These are phyloP conservation scores for Lophotis ruficrista DNA, from an alignment of 2,113 vertebrate genomes.

Conservation along the genomic window DNA sequence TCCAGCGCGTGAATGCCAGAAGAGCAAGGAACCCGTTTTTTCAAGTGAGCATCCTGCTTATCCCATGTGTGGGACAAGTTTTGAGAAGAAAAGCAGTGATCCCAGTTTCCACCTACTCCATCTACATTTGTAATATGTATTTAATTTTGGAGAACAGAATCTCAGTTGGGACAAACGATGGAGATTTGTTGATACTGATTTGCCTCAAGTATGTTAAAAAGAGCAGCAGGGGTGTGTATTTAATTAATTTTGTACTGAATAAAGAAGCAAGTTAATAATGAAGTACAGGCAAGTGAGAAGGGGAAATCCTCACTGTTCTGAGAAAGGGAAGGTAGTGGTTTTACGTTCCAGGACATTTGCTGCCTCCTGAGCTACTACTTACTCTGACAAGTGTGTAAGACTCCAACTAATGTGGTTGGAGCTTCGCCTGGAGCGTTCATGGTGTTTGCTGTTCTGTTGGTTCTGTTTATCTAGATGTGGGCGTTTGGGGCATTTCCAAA, in stretches of 20 bases:
- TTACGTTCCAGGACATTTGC: neutral
- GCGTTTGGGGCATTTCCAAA: neutral
- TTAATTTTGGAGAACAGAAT: neutral
- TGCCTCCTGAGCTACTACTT: neutral
- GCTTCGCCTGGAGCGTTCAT: neutral
- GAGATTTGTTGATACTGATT: neutral
- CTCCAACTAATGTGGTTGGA: neutral
- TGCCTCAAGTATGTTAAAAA: neutral
- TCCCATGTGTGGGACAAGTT: neutral
- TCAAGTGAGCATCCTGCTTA: neutral
- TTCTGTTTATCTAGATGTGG: neutral
- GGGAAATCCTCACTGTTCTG: neutral
- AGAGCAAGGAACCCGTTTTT: neutral
- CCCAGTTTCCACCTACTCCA: neutral
- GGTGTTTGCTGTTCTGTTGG: neutral
- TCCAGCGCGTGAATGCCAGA: neutral
- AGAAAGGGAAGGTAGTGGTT: neutral
- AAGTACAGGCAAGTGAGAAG: neutral
- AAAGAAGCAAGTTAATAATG: neutral
- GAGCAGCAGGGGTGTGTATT: neutral
- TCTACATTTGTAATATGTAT: neutral
- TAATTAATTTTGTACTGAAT: neutral
- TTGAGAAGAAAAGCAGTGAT: neutral
- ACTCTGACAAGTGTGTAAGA: neutral
- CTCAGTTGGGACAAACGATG: neutral